Evolutionary conservation across 2,797 vertebrate species (phyloP).

Genomic region (Nyctibius grandis): DNA sequence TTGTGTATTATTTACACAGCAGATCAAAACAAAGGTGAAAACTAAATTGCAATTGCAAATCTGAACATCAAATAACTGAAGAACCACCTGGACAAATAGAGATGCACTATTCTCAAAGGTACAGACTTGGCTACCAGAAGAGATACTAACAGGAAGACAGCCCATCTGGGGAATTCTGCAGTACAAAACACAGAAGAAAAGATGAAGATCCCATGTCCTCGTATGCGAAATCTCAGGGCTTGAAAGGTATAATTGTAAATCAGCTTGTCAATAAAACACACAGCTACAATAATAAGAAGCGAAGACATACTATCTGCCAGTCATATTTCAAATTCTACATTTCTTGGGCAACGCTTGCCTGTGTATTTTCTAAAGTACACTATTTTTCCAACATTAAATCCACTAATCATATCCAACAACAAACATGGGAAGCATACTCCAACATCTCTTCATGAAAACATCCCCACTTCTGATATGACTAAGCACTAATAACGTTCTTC

Average conservation of each 20-base stretch:
- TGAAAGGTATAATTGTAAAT: not conserved
- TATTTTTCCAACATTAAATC: not conserved
- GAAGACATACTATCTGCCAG: not conserved
- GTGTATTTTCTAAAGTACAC: not conserved
- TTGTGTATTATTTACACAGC: not conserved
- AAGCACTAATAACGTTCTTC: slow-evolving; percentile 44
- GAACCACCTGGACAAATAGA: not conserved
- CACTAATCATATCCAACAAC: not conserved
- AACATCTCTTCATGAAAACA: not conserved
- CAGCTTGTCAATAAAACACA: not conserved
- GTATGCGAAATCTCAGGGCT: not conserved
- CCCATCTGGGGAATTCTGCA: not conserved
- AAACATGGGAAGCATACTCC: not conserved
- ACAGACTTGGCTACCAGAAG: not conserved
- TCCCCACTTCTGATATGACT: slow-evolving; percentile 19
- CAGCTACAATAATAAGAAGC: not conserved
- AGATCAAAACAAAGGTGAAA: not conserved
- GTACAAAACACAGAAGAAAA: not conserved
- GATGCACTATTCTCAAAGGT: not conserved
- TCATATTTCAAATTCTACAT: not conserved
- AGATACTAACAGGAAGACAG: not conserved
- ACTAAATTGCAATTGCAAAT: not conserved
- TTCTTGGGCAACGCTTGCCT: not conserved
- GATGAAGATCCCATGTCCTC: not conserved
- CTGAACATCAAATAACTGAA: not conserved